Evolutionary conservation across 1,140 invertebrate species (phyloP), one percentile per base, ranked within the genome.

Genomic region (Cydia fagiglandana): DNA sequence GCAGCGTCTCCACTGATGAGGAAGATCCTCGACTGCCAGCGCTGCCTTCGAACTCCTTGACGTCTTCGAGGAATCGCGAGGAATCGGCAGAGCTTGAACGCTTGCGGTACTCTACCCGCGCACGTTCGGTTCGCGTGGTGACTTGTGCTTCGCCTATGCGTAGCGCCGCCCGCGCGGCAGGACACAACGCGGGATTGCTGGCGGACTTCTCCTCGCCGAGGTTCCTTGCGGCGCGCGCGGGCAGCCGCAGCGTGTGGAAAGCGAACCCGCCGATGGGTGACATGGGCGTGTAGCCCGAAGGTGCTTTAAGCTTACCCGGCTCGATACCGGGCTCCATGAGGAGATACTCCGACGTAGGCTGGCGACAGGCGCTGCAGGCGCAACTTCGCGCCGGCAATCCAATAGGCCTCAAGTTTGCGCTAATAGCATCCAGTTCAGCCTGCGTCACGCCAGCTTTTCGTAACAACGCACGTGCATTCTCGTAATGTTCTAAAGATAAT

Each of bases 81-180:
- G 96, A 96, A 85, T 96, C 96, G 0, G 95, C 96, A 0, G 95
- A 96, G 80, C 96, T 96, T 0, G 96, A 96, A 45, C 96, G 91
- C 93, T 95, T 85, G 61, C 90, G 82, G 75, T 83, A 86, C 30
- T 86, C 86, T 30, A 83, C 78, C 61, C 81, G 74, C 0, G 77
- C 79, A 0, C 84, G 82, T 10, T 85, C 83, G 1, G 76, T 20
- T 75, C 28, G 45, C 64, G 24, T 76, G 6, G 64, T 15, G 4
- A 75, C 15, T 4, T 73, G 20, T 10, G 30, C 15, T 53, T 73
- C 9, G 53, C 68, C 10, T 77, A 73, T 41, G 66, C 50, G 70
- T 81, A 81, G 50, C 85, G 84, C 10, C 79, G 81, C 5, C 78
- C 82, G n/a, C 89, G 66, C 78, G 92, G 73, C 91, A 78, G 76